Evolutionary conservation across 2,113 vertebrate genomes (phyloP).

Genomic region (Eulemur macaco): DNA sequence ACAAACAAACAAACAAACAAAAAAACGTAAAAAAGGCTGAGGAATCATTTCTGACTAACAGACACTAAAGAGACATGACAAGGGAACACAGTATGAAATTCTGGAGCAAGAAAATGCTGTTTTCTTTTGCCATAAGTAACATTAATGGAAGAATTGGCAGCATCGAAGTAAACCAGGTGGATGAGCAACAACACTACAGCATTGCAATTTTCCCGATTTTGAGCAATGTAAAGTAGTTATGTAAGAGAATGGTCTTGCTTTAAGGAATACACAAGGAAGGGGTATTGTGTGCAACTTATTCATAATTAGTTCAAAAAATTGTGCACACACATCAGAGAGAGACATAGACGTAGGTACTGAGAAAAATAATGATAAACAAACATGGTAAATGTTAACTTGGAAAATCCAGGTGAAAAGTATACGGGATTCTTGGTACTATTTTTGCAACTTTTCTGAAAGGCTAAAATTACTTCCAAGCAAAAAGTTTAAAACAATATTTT

Average conservation of each 20-base stretch:
- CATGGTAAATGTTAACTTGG: not conserved
- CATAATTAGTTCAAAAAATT: not conserved
- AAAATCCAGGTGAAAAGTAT: not conserved
- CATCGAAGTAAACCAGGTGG: not conserved
- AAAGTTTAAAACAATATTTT: not conserved
- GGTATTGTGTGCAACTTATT: not conserved
- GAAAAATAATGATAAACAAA: not conserved
- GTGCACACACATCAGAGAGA: not conserved
- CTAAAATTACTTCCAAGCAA: not conserved
- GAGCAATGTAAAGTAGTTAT: not conserved
- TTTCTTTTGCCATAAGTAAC: not conserved
- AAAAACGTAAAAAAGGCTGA: not conserved
- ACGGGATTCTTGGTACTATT: not conserved
- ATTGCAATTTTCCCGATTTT: not conserved
- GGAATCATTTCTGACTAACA: not conserved
- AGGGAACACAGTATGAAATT: fast-evolving
- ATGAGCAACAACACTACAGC: fast-evolving
- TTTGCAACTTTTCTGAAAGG: not conserved
- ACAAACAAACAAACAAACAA: not conserved
- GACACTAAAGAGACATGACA: not conserved
- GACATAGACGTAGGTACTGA: not conserved
- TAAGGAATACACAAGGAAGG: not conserved
- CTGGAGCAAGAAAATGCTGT: not conserved
- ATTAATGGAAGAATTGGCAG: too few relatives aligned
- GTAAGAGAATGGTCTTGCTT: not conserved